phyloP scores from a whole-genome alignment of 2,888 invertebrate genomes.

The Helleia helle region DNA sequence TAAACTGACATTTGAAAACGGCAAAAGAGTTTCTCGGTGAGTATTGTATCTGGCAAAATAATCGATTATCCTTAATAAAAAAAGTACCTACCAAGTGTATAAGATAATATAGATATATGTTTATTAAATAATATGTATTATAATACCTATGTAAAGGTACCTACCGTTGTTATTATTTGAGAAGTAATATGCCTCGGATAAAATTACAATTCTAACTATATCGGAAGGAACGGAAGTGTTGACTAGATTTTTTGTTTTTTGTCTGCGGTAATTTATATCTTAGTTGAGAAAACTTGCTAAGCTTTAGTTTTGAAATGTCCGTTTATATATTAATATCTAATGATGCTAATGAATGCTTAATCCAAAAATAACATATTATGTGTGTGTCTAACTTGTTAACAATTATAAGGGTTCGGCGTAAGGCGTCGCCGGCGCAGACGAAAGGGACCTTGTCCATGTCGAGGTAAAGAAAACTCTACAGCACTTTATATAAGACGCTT shows the following conservation, averaged over 20 bases:
- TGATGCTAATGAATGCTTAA: not conserved
- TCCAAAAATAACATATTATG: not conserved
- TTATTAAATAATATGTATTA: too few species aligned
- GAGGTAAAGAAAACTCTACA: conserved; percentile 61
- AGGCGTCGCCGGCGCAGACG: conserved; percentile 79
- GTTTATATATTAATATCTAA: not conserved
- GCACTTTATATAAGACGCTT: conserved; percentile 12
- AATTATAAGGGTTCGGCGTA: conserved; percentile 79
- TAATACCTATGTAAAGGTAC: too few species aligned
- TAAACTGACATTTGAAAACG: not conserved
- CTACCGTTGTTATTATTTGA: too few species aligned
- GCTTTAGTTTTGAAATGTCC: not conserved
- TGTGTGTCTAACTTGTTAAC: conserved; percentile 32
- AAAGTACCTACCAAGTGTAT: too few species aligned
- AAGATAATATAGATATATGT: too few species aligned
- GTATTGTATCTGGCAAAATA: not conserved
- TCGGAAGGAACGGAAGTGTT: too few species aligned
- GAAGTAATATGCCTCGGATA: too few species aligned
- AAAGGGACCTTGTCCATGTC: conserved; percentile 76
- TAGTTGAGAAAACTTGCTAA: too few species aligned
- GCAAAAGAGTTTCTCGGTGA: not conserved
- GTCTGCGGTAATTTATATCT: too few species aligned
- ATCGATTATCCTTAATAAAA: not conserved
- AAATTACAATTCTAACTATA: too few species aligned
- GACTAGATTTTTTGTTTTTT: too few species aligned